Evolutionary conservation across 2,888 invertebrate species (phyloP).

Genomic region (Mythimna ferrago): DNA sequence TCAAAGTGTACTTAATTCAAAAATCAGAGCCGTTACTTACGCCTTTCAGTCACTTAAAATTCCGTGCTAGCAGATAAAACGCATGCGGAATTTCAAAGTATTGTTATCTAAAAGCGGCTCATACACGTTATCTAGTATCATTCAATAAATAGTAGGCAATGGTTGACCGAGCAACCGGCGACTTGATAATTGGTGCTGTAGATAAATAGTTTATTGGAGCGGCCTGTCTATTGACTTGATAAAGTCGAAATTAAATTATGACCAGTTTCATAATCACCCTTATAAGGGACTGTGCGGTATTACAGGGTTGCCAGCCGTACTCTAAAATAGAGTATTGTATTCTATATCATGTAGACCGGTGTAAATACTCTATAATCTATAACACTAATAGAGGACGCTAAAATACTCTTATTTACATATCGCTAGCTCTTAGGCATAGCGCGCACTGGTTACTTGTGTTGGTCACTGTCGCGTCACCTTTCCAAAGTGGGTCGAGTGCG

Average conservation of each 20-base stretch:
- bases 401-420: too few relatives aligned
- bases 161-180: conserved; percentile 47
- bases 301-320: too few relatives aligned
- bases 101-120: conserved; percentile 60
- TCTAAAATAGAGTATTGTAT: too few relatives aligned
- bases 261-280: conserved; percentile 63
- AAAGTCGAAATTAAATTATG: conserved; percentile 66
- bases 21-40: conserved; percentile 53
- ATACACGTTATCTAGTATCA: conserved; percentile 55
- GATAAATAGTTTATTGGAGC: conserved; percentile 66
- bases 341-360: too few relatives aligned
- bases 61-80: conserved; percentile 46
- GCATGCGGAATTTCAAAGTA: conserved; percentile 51
- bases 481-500: too few relatives aligned
- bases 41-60: conserved; percentile 57
- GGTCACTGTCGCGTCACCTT: too few relatives aligned
- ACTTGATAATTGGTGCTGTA: conserved; percentile 64
- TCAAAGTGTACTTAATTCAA: conserved; percentile 47
- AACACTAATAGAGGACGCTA: too few relatives aligned
- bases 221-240: conserved; percentile 57
- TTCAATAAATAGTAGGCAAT: conserved; percentile 62
- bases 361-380: too few relatives aligned
- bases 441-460: too few relatives aligned
- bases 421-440: too few relatives aligned
- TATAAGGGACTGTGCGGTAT: conserved; percentile 41